These are phyloP conservation scores for Pocota personata DNA, from an alignment of 2,888 invertebrate species.

Conservation along the genomic window DNA sequence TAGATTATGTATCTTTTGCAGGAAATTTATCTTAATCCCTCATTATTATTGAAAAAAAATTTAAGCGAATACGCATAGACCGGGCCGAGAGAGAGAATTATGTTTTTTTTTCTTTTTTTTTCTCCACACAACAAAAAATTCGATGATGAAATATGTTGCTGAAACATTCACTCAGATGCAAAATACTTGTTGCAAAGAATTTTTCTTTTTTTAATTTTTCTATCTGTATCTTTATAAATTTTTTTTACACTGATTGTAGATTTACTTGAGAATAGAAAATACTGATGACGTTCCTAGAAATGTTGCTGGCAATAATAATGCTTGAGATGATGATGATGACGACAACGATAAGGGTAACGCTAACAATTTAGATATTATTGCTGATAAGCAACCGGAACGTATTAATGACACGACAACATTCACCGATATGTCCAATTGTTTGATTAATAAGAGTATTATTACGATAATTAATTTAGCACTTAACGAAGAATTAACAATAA, in stretches of 20 bases:
- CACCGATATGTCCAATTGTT: slow-evolving; percentile 61
- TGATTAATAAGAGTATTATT: slow-evolving; percentile 58
- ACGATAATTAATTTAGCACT: slow-evolving; percentile 54
- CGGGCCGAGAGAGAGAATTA: not conserved
- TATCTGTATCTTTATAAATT: not conserved
- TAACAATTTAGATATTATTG: slow-evolving; percentile 5
- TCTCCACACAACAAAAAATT: slow-evolving; percentile 29
- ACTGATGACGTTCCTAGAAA: too few species aligned
- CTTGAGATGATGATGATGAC: slow-evolving; percentile 19
- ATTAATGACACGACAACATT: slow-evolving; percentile 21
- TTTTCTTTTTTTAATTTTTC: not conserved
- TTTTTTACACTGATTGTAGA: too few species aligned
- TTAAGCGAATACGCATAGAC: not conserved
- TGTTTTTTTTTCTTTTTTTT: not conserved
- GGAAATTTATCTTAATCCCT: slow-evolving; percentile 34
- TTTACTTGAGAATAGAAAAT: too few species aligned
- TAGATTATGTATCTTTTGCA: not conserved
- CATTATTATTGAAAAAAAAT: not conserved
- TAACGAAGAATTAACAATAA: slow-evolving; percentile 8
- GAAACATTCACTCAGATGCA: slow-evolving; percentile 44
- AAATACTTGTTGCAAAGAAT: slow-evolving; percentile 65
- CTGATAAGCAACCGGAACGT: slow-evolving; percentile 35
- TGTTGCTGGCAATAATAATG: too few species aligned
- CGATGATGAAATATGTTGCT: slow-evolving; percentile 53
- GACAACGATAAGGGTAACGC: not conserved